Base-by-base conservation (phyloP, 2,113 vertebrate genomes). In the Helogale parvula region DNA sequence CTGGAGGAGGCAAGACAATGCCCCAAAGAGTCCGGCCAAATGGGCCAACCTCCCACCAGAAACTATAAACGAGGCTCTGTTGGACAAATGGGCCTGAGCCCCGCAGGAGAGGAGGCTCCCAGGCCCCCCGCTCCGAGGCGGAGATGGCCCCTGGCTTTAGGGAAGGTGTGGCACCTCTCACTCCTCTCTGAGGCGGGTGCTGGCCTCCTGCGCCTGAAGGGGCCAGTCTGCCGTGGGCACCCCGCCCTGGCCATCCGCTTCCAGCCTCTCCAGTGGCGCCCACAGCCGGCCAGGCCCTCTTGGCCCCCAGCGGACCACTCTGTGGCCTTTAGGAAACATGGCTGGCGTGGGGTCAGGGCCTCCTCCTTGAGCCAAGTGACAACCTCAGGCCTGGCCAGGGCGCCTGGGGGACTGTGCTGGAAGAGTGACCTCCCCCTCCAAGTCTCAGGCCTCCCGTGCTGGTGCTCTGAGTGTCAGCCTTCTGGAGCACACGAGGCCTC, bases 321-420 rank as follows among this genome's bases (percentile, higher is more conserved):
- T 41, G 25, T 50, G 54, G 33, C 14, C 16, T 35, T 77, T n/a
- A 77, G 74, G 80, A 77, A 82, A 57, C 69, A 74, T 0, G 1
- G 35, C 29, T 54, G 38, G 57, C 11, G 1, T 13, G 7, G 17
- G 6, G 16, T 33, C 63, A 68, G 60, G 16, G 16, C 16, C 2
- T n/a, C 76, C 33, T 72, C 5, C 23, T 60, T 11, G 5, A 52
- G 41, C 5, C 1, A 86, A 82, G 38, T 31, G 27, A 35, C 31
- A 25, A 1, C 15, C 31, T n/a, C 45, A 21, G 41, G 16, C 63
- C 76, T 65, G 54, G 38, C 11, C 29, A 16, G n/a, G 47, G 27
- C 29, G 41, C 52, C 45, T 4, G 0, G 7, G 38, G 19, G 45
- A 45, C 45, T 0, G 1, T 71, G n/a, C 33, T 33, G 21, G 38